These are phyloP conservation scores for Ursus arctos DNA, from an alignment of 2,113 vertebrate species.

Conservation along the genomic window DNA sequence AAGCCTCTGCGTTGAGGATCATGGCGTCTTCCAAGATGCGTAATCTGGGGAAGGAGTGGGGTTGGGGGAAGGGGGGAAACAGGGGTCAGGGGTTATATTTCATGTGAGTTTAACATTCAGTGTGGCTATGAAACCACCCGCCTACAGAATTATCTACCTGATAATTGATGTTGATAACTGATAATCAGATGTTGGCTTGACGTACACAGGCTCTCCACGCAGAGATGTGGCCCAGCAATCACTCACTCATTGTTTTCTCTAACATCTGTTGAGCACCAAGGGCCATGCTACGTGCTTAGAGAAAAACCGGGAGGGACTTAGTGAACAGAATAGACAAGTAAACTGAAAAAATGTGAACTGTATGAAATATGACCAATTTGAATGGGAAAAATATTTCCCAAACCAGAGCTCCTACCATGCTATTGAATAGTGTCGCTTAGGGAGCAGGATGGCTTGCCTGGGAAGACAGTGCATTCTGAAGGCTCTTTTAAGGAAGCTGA, in stretches of 20 bases:
- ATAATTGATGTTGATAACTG: too few species aligned
- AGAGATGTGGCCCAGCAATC: neutral
- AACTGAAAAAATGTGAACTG: neutral
- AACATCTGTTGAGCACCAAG: neutral
- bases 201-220: neutral
- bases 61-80: neutral
- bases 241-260: neutral
- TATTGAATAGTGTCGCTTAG: neutral
- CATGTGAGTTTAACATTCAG: neutral
- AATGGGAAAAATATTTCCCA: neutral
- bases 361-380: neutral
- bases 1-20: neutral
- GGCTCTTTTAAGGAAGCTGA: neutral
- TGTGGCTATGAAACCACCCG: neutral
- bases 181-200: neutral
- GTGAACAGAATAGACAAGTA: neutral
- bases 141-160: too few species aligned
- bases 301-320: neutral
- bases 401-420: neutral
- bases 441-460: neutral
- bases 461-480: neutral
- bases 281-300: neutral
- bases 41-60: too few species aligned
- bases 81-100: neutral
- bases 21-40: neutral